Percentiles rank a stretch among this genome's conserved stretches.
phyloP scores from a whole-genome alignment of 2,888 invertebrate genomes.

The Lycophotia porphyrea region DNA sequence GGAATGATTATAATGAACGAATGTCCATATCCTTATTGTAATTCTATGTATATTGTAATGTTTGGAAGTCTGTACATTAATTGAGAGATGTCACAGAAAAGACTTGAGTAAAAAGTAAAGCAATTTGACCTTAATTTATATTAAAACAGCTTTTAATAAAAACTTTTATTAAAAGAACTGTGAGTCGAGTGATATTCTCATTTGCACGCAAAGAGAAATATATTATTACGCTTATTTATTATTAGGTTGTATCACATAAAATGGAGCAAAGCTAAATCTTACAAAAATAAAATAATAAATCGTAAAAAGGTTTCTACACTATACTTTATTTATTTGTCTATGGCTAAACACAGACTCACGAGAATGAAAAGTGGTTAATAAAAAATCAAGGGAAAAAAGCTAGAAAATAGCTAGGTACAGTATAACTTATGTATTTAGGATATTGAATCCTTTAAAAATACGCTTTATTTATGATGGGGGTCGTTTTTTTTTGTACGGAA shows the following conservation, averaged over 20 bases:
- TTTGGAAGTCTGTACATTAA: slow-evolving; percentile 48
- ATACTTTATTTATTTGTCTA: neutral
- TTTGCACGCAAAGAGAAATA: slow-evolving; percentile 29
- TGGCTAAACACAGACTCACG: neutral
- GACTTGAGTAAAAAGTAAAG: slow-evolving; percentile 36
- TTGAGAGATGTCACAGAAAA: slow-evolving; percentile 28
- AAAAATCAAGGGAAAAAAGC: slow-evolving; percentile 26
- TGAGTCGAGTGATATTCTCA: slow-evolving; percentile 28
- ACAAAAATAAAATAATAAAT: slow-evolving; percentile 15
- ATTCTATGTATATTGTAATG: slow-evolving; percentile 61
- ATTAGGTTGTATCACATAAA: slow-evolving; percentile 36
- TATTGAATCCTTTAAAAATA: slow-evolving; percentile 74
- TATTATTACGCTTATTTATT: slow-evolving; percentile 52
- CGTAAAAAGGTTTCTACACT: neutral
- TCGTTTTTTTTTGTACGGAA: slow-evolving; percentile 74
- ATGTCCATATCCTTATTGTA: slow-evolving; percentile 78
- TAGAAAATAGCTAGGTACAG: slow-evolving; percentile 53
- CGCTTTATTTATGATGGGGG: slow-evolving; percentile 76
- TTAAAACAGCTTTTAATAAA: slow-evolving; percentile 8
- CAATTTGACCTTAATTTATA: slow-evolving; percentile 36
- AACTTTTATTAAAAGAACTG: slow-evolving; percentile 35
- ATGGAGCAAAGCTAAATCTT: slow-evolving; percentile 9
- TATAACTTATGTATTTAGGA: slow-evolving; percentile 64
- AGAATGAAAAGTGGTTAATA: neutral
- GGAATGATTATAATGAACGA: slow-evolving; percentile 59